These are phyloP conservation scores for Aurelia aurita complex sp. Pacific DNA, from an alignment of 30 jellyfish, hydroid and myxozoan genomes.

Conservation along the genomic window DNA sequence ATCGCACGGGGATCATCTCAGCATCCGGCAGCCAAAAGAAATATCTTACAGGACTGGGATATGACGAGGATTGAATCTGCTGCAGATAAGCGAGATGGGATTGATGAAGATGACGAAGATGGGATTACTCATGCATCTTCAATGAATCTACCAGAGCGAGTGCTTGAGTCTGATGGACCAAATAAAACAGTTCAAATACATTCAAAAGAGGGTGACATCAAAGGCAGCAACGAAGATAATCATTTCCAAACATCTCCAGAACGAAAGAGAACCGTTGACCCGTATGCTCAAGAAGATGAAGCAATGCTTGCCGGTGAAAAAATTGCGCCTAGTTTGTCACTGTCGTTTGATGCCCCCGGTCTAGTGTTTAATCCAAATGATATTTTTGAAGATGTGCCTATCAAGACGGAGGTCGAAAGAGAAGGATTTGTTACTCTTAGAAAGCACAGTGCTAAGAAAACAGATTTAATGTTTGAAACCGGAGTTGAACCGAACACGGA, in stretches of 20 bases:
- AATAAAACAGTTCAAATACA: not conserved
- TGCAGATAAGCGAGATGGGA: not conserved
- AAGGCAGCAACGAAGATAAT: not conserved
- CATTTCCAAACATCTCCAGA: not conserved
- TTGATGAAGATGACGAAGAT: not conserved
- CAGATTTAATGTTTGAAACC: too few species aligned
- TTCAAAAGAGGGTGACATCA: not conserved
- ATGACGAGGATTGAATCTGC: conserved; percentile 21
- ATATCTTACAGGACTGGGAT: conserved; percentile 28
- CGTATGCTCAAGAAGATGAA: not conserved
- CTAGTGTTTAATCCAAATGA: not conserved
- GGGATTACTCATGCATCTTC: not conserved
- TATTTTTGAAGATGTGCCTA: not conserved
- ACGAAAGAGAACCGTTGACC: too few species aligned
- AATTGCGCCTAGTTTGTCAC: not conserved
- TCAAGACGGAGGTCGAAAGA: not conserved
- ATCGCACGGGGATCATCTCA: not conserved
- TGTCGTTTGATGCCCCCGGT: conserved; percentile 12
- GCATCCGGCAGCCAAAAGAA: not conserved
- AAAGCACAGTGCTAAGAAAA: not conserved
- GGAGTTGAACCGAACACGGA: too few species aligned
- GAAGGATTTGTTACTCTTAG: not conserved
- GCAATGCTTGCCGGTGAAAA: not conserved
- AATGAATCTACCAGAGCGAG: conserved; percentile 1
- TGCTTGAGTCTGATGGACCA: not conserved